These are phyloP conservation scores for Seriola rivoliana DNA, from an alignment of 2,113 vertebrate genomes.

Conservation along the genomic window DNA sequence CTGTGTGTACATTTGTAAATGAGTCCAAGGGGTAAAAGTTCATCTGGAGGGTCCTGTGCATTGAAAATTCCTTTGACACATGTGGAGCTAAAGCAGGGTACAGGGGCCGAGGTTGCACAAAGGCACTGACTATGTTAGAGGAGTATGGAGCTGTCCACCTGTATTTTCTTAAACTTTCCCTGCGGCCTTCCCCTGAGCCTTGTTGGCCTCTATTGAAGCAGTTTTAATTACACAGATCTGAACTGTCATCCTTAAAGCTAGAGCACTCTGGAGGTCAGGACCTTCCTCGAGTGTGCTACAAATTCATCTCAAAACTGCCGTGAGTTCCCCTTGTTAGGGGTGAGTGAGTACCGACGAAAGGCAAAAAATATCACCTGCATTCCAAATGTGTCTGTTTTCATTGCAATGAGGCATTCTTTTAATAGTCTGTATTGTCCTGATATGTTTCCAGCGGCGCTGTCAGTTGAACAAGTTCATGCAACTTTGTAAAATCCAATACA, in stretches of 20 bases:
- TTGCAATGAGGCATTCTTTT: conserved; percentile 23
- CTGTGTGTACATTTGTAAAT: conserved; percentile 49
- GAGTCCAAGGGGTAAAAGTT: conserved; percentile 68
- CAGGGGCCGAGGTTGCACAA: conserved; percentile 36
- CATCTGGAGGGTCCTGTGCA: conserved; percentile 43
- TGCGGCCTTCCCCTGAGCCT: conserved; percentile 59
- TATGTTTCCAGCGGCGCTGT: conserved; percentile 44
- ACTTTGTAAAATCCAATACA: conserved; percentile 56
- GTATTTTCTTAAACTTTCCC: conserved; percentile 81
- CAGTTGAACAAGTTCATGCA: conserved; percentile 37
- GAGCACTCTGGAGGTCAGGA: conserved; percentile 57
- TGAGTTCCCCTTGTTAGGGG: conserved; percentile 23
- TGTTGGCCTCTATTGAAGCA: conserved; percentile 54
- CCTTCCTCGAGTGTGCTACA: conserved; percentile 47
- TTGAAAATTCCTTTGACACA: conserved; percentile 68
- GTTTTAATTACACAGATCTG: conserved; percentile 70
- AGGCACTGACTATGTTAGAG: conserved; percentile 63
- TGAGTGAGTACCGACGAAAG: conserved; percentile 14
- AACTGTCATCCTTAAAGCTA: conserved; percentile 61
- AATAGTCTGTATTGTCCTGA: conserved; percentile 31
- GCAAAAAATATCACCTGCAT: conserved; percentile 28
- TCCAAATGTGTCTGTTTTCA: conserved; percentile 51
- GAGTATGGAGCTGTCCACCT: conserved; percentile 70
- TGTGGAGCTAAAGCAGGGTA: conserved; percentile 74
- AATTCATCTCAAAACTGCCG: conserved; percentile 40